Evolutionary conservation across 1,140 invertebrate genomes (phyloP), one percentile per base, ranked within the genome.

Genomic region (Scaptomyza pallida): DNA sequence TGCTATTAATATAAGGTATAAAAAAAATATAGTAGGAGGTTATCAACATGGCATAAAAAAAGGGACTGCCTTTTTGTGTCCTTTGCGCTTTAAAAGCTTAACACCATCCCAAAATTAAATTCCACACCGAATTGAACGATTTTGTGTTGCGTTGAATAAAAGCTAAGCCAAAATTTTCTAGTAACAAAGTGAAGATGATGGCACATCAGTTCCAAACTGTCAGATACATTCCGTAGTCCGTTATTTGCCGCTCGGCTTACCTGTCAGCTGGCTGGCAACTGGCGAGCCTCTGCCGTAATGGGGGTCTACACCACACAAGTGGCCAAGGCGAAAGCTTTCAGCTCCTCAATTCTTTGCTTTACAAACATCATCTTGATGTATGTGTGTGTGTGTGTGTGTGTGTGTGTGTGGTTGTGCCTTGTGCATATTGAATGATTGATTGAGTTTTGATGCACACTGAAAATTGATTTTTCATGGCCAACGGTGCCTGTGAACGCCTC

Each of bases 391-490:
- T 55, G 26, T 21, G 35, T 44, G 10, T 52, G 21, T 57, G 41
- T 5, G 13, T 61, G 50, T n/a, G 12, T 37, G 23, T 21, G 26
- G 17, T 13, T 41, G 17, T 59, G 56, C 56, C 19, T 63, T 73
- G 69, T 83, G 72, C 81, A 86, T 76, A 70, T 85, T 75, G 37
- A 63, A 69, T 85, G 81, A 85, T 85, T 85, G 62, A 85, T 85
- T 88, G 70, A 61, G 54, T 64, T 86, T 81, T 86, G 73, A 85
- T 85, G 77, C 61, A 57, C 50, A 61, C 55, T 62, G 52, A 35
- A 85, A 74, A 77, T 86, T 55, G 70, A 30, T 60, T 65, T 82
- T 78, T 26, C 43, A 50, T 50, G 15, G 23, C 4, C 15, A 61
- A 30, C 55, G 9, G 40, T 23, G 52, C 35, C 26, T 13, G 17